Evolutionary conservation across 2,888 invertebrate genomes (phyloP).

Genomic region (Sinopyrophorus schimmeli): DNA sequence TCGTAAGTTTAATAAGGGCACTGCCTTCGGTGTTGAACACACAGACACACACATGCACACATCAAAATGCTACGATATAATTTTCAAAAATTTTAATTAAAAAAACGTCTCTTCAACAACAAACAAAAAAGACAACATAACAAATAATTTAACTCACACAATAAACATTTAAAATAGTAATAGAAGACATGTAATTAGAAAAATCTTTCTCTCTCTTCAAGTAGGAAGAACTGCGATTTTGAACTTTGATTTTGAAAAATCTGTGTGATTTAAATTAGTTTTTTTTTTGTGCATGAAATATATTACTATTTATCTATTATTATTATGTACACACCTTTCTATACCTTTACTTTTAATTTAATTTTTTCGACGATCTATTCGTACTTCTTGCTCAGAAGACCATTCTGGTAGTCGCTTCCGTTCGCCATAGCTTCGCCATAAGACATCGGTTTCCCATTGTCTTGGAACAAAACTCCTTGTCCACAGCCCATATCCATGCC

Average conservation of each 20-base stretch:
- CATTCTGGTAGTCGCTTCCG: constrained; percentile 13
- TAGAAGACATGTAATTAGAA: background rate
- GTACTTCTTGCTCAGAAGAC: constrained; percentile 6
- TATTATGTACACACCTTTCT: constrained; percentile 12
- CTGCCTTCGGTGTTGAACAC: too few relatives aligned
- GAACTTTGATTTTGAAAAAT: too few relatives aligned
- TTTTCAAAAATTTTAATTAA: too few relatives aligned
- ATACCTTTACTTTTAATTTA: constrained; percentile 2
- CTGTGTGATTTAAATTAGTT: constrained; percentile 1
- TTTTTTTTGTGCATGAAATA: constrained; percentile 3
- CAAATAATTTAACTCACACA: too few relatives aligned
- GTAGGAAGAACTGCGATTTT: constrained; percentile 13
- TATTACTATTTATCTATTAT: constrained; percentile 9
- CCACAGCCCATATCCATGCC: constrained; percentile 63
- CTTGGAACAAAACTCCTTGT: constrained; percentile 60
- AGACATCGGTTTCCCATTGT: constrained; percentile 52
- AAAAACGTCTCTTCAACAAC: too few relatives aligned
- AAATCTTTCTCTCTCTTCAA: too few relatives aligned
- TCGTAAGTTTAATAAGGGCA: too few relatives aligned
- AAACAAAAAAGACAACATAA: too few relatives aligned
- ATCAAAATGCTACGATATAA: too few relatives aligned
- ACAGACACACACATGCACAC: too few relatives aligned
- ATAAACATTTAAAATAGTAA: constrained; percentile 2
- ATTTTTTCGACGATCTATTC: constrained; percentile 7
- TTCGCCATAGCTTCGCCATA: constrained; percentile 24